These are phyloP conservation scores for Sminthurides aquaticus DNA, from an alignment of 2,888 invertebrate species.

Conservation along the genomic window DNA sequence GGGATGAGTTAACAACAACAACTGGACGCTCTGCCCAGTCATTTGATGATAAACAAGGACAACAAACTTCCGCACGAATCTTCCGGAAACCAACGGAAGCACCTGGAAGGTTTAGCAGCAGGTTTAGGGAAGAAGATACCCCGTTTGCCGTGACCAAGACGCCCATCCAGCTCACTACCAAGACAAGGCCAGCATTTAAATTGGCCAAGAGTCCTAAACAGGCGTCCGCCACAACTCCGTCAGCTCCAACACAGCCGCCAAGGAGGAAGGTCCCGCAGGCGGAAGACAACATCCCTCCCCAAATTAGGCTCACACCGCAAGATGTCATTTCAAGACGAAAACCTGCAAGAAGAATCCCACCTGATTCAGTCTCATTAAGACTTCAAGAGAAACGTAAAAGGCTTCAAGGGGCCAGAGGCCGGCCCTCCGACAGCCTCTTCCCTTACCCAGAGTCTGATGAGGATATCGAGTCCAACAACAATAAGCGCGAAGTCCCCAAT, in stretches of 20 bases:
- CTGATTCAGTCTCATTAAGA: conserved; percentile 37
- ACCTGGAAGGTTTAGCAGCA: conserved; percentile 39
- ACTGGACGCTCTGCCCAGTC: not conserved
- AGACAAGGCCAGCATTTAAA: conserved; percentile 14
- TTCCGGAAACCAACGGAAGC: conserved; percentile 39
- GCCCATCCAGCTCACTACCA: conserved; percentile 28
- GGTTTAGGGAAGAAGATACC: conserved; percentile 35
- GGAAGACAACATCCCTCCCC: conserved; percentile 32
- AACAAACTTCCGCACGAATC: conserved; percentile 27
- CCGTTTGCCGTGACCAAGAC: conserved; percentile 21
- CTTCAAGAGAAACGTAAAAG: conserved; percentile 34
- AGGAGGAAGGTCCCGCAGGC: conserved; percentile 14
- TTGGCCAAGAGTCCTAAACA: not conserved
- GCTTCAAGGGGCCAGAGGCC: conserved; percentile 22
- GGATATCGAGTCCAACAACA: conserved; percentile 16
- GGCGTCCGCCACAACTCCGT: not conserved
- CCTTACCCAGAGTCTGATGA: conserved; percentile 8
- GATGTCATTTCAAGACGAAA: conserved; percentile 39
- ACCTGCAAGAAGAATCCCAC: conserved; percentile 39
- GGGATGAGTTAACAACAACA: not conserved
- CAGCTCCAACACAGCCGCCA: conserved; percentile 8
- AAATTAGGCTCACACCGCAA: conserved; percentile 33
- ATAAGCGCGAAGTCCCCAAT: conserved; percentile 26
- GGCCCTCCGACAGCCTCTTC: not conserved
- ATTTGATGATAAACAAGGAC: not conserved